These are phyloP conservation scores for Gymnocypris eckloni DNA, from an alignment of 2,797 vertebrate genomes.

Conservation along the genomic window DNA sequence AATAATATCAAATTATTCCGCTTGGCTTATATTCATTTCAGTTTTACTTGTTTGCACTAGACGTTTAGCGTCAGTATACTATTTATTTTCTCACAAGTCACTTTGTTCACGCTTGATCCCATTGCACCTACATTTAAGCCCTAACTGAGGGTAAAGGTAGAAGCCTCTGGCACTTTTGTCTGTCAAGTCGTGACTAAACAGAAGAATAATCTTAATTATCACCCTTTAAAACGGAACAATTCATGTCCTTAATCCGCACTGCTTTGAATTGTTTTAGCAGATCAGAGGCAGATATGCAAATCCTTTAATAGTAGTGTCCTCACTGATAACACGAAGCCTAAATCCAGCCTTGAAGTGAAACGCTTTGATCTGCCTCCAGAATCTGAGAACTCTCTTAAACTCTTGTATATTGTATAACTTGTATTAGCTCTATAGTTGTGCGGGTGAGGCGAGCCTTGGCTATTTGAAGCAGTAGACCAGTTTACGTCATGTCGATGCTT, in stretches of 20 bases:
- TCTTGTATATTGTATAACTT: background rate
- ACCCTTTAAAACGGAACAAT: constrained; percentile 62
- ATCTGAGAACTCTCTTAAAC: constrained; percentile 21
- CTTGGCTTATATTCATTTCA: background rate
- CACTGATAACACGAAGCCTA: constrained; percentile 57
- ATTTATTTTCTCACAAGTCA: background rate
- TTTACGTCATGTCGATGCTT: background rate
- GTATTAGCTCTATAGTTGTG: background rate
- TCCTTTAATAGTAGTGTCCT: constrained; percentile 61
- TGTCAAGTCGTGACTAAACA: constrained; percentile 48
- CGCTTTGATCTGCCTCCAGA: constrained; percentile 17
- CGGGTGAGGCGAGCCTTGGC: no score
- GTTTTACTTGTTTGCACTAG: background rate
- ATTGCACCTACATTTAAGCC: background rate
- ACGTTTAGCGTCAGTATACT: background rate
- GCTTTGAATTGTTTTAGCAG: constrained; percentile 59
- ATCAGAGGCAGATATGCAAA: constrained; percentile 64
- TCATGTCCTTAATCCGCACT: constrained; percentile 57
- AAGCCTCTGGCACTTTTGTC: constrained; percentile 16
- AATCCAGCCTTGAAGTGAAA: constrained; percentile 45
- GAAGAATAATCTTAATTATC: constrained; percentile 64
- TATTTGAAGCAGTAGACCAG: background rate
- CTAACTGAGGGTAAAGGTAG: constrained; percentile 6
- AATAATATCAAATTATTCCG: background rate
- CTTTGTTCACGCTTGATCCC: background rate